phyloP scores from a whole-genome alignment of 2,797 vertebrate species.

The Decapterus maruadsi region DNA sequence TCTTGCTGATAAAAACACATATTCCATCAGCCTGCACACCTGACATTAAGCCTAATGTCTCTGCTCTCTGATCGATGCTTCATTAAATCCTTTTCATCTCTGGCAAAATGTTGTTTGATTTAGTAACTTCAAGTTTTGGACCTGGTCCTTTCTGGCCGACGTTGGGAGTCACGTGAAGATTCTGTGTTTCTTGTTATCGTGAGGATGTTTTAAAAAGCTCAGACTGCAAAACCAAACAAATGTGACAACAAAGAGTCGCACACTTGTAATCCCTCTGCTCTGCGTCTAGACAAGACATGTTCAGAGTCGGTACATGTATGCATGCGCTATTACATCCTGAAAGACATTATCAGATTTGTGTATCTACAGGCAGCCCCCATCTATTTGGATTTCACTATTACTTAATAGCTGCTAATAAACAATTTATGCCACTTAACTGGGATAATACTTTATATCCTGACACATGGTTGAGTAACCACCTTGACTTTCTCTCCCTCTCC shows the following conservation, averaged over 20 bases:
- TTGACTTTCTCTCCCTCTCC: conserved; percentile 69
- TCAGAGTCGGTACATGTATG: conserved; percentile 7
- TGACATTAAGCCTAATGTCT: conserved; percentile 23
- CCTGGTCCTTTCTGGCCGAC: neutral
- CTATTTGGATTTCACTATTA: conserved; percentile 68
- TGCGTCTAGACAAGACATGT: conserved; percentile 13
- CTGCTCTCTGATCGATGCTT: conserved; percentile 24
- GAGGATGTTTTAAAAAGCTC: neutral
- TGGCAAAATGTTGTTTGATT: neutral
- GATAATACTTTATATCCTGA: conserved; percentile 74
- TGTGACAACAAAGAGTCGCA: conserved; percentile 11
- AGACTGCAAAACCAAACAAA: neutral
- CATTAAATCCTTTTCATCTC: conserved; percentile 45
- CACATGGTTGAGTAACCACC: conserved; percentile 78
- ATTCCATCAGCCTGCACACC: conserved; percentile 45
- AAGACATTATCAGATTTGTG: conserved; percentile 62
- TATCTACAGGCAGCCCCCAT: conserved; percentile 57
- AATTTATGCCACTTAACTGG: conserved; percentile 77
- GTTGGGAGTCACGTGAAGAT: neutral
- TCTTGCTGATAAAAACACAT: conserved; percentile 44
- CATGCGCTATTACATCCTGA: conserved; percentile 44
- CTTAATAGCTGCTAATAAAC: conserved; percentile 82
- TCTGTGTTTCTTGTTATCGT: conserved; percentile 12
- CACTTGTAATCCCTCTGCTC: neutral
- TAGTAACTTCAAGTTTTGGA: conserved; percentile 8